Evolutionary conservation across 2,797 vertebrate genomes (phyloP).

Genomic region (Etheostoma nigrum): DNA sequence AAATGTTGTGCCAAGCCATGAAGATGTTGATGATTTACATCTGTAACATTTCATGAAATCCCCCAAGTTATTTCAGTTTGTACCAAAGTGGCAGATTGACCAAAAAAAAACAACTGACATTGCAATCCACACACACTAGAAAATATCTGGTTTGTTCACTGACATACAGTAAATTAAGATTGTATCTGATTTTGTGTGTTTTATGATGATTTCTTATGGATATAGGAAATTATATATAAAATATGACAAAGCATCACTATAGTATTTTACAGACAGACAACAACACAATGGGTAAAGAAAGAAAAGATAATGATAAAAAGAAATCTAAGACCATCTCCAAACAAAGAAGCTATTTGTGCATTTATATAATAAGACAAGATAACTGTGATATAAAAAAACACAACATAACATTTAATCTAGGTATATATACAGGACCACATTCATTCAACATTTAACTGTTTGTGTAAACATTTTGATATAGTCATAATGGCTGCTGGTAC

Average conservation of each 20-base stretch:
- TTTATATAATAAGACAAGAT: background rate
- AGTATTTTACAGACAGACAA: background rate
- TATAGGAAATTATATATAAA: background rate
- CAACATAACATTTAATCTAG: too few relatives aligned
- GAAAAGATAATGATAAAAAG: background rate
- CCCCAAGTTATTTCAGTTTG: background rate
- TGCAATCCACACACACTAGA: background rate
- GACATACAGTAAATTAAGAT: background rate
- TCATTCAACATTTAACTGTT: constrained; percentile 9
- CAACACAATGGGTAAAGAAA: background rate
- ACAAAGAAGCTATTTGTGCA: background rate
- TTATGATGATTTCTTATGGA: background rate
- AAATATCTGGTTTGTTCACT: too few relatives aligned
- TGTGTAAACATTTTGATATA: constrained; percentile 32
- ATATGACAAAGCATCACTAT: background rate
- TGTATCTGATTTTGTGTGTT: background rate
- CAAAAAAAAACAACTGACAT: background rate
- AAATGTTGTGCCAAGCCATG: too few relatives aligned
- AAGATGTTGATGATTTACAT: too few relatives aligned
- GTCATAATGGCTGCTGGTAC: constrained; percentile 27
- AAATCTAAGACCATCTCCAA: background rate
- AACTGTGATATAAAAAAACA: too few relatives aligned
- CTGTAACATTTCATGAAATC: background rate
- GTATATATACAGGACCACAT: background rate
- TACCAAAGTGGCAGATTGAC: background rate